These are phyloP conservation scores for Mionectes olivaceus DNA, from an alignment of 2,797 vertebrate species.

Conservation along the genomic window DNA sequence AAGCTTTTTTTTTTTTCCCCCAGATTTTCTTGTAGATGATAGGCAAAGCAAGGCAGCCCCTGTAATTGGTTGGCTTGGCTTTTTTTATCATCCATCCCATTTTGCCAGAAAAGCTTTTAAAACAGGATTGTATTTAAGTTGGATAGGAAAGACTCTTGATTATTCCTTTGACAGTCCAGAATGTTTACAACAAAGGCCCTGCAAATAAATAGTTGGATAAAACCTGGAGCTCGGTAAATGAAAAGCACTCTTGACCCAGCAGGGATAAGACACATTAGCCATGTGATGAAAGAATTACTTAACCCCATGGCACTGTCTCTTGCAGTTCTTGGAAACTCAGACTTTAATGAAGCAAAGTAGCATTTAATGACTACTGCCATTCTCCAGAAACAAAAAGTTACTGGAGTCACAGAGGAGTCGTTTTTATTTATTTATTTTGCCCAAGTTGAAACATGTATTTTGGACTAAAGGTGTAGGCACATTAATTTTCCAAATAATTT, in stretches of 20 bases:
- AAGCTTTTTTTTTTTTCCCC: neutral
- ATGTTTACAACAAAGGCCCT: neutral
- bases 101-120: neutral
- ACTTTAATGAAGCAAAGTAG: neutral
- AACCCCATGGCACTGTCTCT: neutral
- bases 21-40: neutral
- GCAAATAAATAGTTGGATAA: constrained; percentile 4
- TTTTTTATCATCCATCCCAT: neutral
- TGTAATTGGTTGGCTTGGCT: neutral
- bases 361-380: neutral
- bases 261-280: neutral
- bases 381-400: neutral
- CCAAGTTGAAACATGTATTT: neutral
- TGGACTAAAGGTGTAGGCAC: neutral
- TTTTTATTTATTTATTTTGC: neutral
- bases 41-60: neutral
- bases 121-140: neutral
- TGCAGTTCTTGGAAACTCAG: neutral
- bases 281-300: neutral
- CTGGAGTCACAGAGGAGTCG: neutral
- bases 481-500: no score
- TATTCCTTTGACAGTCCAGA: neutral
- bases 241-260: neutral
- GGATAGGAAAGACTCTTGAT: neutral
- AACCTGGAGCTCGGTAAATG: neutral